Evolutionary conservation across 2,797 vertebrate species (phyloP).

Genomic region (Gobio occitaniae): DNA sequence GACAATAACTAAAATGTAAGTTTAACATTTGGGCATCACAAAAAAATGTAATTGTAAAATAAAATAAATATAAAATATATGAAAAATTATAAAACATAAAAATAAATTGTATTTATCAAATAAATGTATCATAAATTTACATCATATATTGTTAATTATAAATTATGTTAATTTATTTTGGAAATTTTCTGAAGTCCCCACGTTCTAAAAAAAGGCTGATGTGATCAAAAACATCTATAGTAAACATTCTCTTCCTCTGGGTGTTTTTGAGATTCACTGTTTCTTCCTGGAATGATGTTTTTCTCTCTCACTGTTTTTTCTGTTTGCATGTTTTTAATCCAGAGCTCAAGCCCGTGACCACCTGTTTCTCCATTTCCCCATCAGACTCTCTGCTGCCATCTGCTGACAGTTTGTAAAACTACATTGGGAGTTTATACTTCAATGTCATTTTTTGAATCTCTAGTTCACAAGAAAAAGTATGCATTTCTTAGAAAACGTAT

Average conservation of each 20-base stretch:
- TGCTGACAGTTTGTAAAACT: constrained; percentile 58
- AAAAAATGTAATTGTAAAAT: neutral
- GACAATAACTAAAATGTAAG: neutral
- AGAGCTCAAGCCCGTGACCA: constrained; percentile 62
- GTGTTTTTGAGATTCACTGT: constrained; percentile 3
- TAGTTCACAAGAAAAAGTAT: neutral
- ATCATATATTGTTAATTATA: neutral
- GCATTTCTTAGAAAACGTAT: neutral
- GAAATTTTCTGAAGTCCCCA: too few relatives aligned
- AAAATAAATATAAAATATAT: neutral
- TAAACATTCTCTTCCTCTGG: neutral
- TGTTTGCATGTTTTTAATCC: constrained; percentile 64
- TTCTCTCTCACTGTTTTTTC: neutral
- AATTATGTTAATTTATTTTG: neutral
- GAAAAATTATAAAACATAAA: neutral
- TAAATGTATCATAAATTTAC: neutral
- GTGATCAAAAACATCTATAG: neutral
- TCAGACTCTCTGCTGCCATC: constrained; percentile 63
- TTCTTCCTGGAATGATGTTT: neutral
- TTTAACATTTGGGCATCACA: neutral
- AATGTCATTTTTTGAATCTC: neutral
- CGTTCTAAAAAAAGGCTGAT: neutral
- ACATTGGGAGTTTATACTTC: neutral
- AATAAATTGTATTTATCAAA: neutral
- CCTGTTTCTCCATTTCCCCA: constrained; percentile 66